Evolutionary conservation across 2,113 vertebrate species (phyloP), one percentile per base, ranked within the genome.

Genomic region (Pachypanchax playfairii): DNA sequence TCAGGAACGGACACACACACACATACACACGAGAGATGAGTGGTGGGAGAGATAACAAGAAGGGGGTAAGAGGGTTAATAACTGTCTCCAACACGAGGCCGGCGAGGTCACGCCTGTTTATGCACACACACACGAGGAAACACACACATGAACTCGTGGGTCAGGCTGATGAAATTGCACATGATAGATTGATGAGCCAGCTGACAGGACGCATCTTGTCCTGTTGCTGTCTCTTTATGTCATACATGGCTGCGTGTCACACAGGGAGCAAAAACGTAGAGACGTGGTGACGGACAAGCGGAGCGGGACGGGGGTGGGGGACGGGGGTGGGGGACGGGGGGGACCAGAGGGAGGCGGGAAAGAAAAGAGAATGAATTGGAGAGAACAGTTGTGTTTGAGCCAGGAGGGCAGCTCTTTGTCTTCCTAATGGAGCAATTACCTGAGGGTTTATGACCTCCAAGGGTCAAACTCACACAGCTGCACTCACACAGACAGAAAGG

Each of bases 1-100:
- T 29, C 53, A 52, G 39, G 51, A 48, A 50, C 28, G 42, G 31
- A 28, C 61, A 26, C 11, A 0, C 26, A 56, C 21, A 22, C 50
- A 42, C 65, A 8, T 2, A 60, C 43, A 46, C 62, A 55, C 57
- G 36, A 35, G 47, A 48, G 68, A 79, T 47, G 67, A 73, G 36
- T 43, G 74, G 76, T 77, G 76, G 58, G 49, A 65, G 68, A 66
- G 82, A 83, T 87, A 88, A 90, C 54, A 73, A 86, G 66, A 65
- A 39, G 39, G 58, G 83, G 86, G 26, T 83, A 74, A 83, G 72
- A 79, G 76, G 78, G 88, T 88, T 90, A 90, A 90, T 90, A 77
- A 75, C 78, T 55, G 72, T 68, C 72, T 81, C 65, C 61, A 67
- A 73, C 60, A 73, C 43, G 26, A 68, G 64, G 65, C 72, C 50